Base-by-base conservation (phyloP, 1,140 invertebrate species). In the Grapholita molesta region DNA sequence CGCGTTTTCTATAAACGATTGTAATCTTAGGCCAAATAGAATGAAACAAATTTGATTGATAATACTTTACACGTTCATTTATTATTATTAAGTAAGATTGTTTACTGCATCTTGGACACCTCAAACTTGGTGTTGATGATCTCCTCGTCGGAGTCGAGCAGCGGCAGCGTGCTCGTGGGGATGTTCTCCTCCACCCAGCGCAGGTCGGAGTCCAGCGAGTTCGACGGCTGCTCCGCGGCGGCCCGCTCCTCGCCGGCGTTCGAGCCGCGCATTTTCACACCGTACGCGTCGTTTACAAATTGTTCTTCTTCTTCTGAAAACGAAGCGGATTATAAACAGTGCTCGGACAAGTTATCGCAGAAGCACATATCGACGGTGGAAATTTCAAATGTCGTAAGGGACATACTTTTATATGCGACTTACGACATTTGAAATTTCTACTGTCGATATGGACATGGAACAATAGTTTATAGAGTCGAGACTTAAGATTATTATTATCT, bases 151-250 rank as follows among this genome's bases (percentile, higher is more conserved):
- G 97, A 98, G 89, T 98, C 97, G 15, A 98, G 90, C 23, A 97
- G 94, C 0, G 97, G 96, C 24, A 98, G 90, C 11, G 96, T 94
- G 65, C 96, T 95, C 23, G 95, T 93, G 30, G 96, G 96, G 78
- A 98, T 97, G 86, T 98, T 97, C 81, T 98, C 97, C 86, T 98
- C 97, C 0, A 98, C 95, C 97, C 97, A 98, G 85, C 96, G 96
- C 64, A 98, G 90, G 88, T 97, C 96, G 71, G 97, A 96, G 76
- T 97, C 97, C 23, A 92, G 23, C 70, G 90, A 77, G 75, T 91
- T 72, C 72, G 79, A 70, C 78, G 85, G 71, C 21, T 81, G 70
- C 66, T 86, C 69, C 11, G 75, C 73, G 64, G 67, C 76, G 38
- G 84, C 78, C 8, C 57, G 33, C 0, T 18, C 52, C 8, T 74